Evolutionary conservation across 2,888 invertebrate genomes (phyloP).

Genomic region (Apamea monoglypha): DNA sequence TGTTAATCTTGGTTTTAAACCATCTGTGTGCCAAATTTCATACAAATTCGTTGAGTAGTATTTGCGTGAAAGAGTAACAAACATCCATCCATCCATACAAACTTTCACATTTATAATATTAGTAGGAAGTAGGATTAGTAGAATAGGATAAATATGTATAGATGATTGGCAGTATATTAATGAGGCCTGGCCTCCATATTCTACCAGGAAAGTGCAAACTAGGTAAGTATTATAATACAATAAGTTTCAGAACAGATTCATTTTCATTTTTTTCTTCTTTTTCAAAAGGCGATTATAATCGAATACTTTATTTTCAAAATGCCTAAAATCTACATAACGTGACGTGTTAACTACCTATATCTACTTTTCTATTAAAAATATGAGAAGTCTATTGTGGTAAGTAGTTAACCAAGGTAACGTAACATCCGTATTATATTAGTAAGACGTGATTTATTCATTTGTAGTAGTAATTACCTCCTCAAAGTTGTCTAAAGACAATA

Average conservation of each 20-base stretch:
- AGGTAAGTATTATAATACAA: not conserved
- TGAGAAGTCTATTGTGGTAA: not conserved
- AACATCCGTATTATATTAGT: not conserved
- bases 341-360: not conserved
- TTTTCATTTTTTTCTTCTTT: not conserved
- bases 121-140: too few species aligned
- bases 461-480: not conserved
- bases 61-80: too few species aligned
- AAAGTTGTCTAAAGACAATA: not conserved
- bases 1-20: too few species aligned
- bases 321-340: not conserved
- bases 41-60: too few species aligned
- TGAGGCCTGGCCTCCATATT: not conserved
- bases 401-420: not conserved
- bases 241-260: not conserved
- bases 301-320: not conserved
- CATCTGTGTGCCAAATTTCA: too few species aligned
- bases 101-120: too few species aligned
- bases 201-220: not conserved
- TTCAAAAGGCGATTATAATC: not conserved
- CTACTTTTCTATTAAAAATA: not conserved
- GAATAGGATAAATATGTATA: too few species aligned
- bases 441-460: not conserved
- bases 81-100: too few species aligned
- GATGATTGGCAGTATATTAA: not conserved